Evolutionary conservation across 2,113 vertebrate species (phyloP), one percentile per base, ranked within the genome.

Genomic region (Catharus bicknelli): DNA sequence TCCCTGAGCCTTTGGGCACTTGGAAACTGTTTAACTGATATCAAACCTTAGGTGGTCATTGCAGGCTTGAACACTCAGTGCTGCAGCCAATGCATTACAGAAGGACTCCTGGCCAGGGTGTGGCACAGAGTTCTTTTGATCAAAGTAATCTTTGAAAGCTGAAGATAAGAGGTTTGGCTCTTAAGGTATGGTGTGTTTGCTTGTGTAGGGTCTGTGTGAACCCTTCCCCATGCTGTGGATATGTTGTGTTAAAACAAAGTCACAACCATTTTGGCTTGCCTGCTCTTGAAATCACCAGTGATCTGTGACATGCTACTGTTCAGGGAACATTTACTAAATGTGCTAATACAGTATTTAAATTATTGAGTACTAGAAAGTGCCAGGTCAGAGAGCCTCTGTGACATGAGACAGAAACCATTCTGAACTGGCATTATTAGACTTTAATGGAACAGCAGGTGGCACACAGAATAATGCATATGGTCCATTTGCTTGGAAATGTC

Each of bases 11-110:
- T 81, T 38, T 70, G 40, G 32, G 12, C 21, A 15, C 27, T 62
- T 78, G 54, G 36, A 62, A 90, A 36, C 27, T 74, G 48, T 70
- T 70, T 29, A 51, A 51, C 22, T 47, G 21, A 3, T 75, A 6
- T 32, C 1, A 0, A 51, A 57, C 10, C 25, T 76, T 61, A 61
- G 0, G 0, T 34, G 29, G 12, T 55, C 3, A 6, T 59, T 36
- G 21, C 25, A 58, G 32, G 4, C 42, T 47, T 78, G 66, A 78
- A 17, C 16, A 10, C 10, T 55, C 1, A 1, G 32, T 8, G 13
- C 61, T 75, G 34, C 40, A 50, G 25, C 43, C 40, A 20, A 4
- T 21, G 38, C 0, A 0, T 34, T n/a, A 20, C 45, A 38, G 34
- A 78, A 55, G 36, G 13, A 57, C 23, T 87, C 25, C 43, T 61